These are phyloP conservation scores for Artemia franciscana DNA, from an alignment of 1,140 invertebrate genomes.

Conservation along the genomic window DNA sequence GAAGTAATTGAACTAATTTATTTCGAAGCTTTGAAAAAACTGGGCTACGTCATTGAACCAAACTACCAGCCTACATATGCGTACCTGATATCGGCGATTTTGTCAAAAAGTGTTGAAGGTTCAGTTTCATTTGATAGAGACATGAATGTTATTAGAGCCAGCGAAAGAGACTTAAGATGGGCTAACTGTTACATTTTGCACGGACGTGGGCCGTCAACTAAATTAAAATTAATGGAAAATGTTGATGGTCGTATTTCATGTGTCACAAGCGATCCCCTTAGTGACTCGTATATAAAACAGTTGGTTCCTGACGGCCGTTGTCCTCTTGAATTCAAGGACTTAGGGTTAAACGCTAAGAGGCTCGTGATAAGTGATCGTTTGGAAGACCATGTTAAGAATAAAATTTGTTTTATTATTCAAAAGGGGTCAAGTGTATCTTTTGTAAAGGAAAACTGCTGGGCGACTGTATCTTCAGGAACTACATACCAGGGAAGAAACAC, in stretches of 20 bases:
- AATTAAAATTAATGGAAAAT: background rate
- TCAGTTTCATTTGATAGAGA: background rate
- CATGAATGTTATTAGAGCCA: background rate
- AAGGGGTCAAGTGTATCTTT: background rate
- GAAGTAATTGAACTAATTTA: background rate
- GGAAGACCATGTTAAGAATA: background rate
- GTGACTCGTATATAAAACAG: too few relatives aligned
- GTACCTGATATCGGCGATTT: background rate
- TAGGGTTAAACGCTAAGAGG: background rate
- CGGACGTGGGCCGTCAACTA: background rate
- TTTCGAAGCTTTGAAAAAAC: background rate
- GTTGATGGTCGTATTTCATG: background rate
- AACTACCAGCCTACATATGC: background rate
- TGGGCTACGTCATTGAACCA: background rate
- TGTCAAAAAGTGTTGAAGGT: background rate
- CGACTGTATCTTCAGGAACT: background rate
- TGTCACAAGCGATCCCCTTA: background rate
- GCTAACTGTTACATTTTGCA: background rate
- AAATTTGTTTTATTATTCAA: background rate
- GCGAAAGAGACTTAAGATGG: background rate
- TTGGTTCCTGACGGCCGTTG: background rate
- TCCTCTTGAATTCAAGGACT: background rate
- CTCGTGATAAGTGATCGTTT: background rate
- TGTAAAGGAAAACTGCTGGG: background rate
- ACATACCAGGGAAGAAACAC: background rate